Percentiles rank a stretch among this genome's conserved stretches.
phyloP scores from a whole-genome alignment of 2,888 invertebrate species.

The Leptinotarsa haldemani region DNA sequence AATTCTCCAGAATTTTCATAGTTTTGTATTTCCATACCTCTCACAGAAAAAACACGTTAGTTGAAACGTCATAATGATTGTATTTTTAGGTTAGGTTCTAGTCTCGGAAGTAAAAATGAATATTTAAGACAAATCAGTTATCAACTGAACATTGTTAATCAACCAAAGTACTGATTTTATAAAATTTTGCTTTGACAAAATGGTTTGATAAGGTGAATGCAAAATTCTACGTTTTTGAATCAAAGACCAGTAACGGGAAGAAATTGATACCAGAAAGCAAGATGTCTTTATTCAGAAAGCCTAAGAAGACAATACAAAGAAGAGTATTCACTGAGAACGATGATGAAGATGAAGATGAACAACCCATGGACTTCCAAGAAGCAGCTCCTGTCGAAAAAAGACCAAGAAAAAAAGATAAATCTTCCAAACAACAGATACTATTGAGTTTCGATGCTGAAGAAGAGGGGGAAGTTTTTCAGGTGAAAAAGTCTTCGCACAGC shows the following conservation, averaged over 20 bases:
- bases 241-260: too few relatives aligned
- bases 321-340: constrained; percentile 78
- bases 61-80: too few relatives aligned
- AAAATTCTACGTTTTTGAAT: too few relatives aligned
- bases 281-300: constrained; percentile 90
- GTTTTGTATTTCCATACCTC: too few relatives aligned
- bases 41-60: too few relatives aligned
- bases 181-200: neutral
- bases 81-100: too few relatives aligned
- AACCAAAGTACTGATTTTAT: neutral
- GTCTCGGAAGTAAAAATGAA: too few relatives aligned
- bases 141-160: too few relatives aligned
- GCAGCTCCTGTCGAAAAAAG: constrained; percentile 55
- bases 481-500: constrained; percentile 95
- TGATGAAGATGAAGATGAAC: constrained; percentile 75
- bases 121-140: too few relatives aligned
- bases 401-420: constrained; percentile 66
- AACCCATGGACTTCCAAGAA: constrained; percentile 63
- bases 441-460: constrained; percentile 87
- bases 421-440: constrained; percentile 69
- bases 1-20: too few relatives aligned
- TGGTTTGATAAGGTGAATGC: neutral
- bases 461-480: constrained; percentile 90
- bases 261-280: too few relatives aligned
- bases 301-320: constrained; percentile 84